Percentiles rank a stretch among this genome's conserved stretches.
Evolutionary conservation across 2,113 vertebrate species (phyloP).

Genomic region (Salvelinus sp.): DNA sequence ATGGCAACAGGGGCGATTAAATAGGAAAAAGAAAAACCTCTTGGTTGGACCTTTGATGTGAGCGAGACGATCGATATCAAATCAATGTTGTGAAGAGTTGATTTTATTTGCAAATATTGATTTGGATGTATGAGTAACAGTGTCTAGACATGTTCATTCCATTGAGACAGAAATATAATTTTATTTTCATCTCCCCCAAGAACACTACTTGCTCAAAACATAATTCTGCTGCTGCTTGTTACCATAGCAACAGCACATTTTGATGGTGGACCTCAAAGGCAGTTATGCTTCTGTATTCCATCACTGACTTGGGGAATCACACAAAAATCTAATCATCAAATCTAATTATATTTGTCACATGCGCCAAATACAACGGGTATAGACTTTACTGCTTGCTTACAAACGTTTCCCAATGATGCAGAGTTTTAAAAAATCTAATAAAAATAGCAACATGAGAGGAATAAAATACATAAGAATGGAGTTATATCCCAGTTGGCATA

Average conservation of each 20-base stretch:
- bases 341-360: too few relatives aligned
- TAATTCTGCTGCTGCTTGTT: conserved; percentile 53
- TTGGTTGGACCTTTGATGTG: conserved; percentile 7
- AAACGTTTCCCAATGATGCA: too few relatives aligned
- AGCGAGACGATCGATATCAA: background rate
- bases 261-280: conserved; percentile 60
- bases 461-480: too few relatives aligned
- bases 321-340: conserved; percentile 23
- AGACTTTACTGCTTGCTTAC: too few relatives aligned
- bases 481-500: too few relatives aligned
- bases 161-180: conserved; percentile 42
- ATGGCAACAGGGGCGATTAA: background rate
- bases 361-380: too few relatives aligned
- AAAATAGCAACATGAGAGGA: too few relatives aligned
- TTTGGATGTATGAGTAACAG: background rate
- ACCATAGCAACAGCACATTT: conserved; percentile 73
- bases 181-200: conserved; percentile 47
- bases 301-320: conserved; percentile 54
- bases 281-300: conserved; percentile 65
- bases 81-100: background rate
- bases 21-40: background rate
- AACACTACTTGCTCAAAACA: conserved; percentile 58
- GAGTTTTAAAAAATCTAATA: too few relatives aligned
- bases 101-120: background rate
- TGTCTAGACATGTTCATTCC: conserved; percentile 7